A percentile compares a stretch with the other conserved stretches of the same genome.
phyloP scores from a whole-genome alignment of 1,140 invertebrate genomes.

The Ips nitidus region DNA sequence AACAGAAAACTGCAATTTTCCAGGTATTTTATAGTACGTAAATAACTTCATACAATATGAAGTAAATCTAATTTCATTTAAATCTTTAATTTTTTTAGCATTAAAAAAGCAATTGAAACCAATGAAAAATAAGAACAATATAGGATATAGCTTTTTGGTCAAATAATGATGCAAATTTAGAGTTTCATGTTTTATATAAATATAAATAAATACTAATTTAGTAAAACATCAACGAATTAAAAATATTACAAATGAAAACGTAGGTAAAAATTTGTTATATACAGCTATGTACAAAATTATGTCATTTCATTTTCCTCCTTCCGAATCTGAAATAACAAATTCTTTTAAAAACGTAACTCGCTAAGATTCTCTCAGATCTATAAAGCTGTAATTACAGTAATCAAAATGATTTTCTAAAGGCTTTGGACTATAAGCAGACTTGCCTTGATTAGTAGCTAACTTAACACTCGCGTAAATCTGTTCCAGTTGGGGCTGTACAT shows the following conservation, averaged over 20 bases:
- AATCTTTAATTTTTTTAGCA: no score
- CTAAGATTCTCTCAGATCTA: slow-evolving; percentile 35
- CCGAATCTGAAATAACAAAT: slow-evolving; percentile 42
- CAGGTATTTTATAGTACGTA: no score
- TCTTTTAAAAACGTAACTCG: slow-evolving; percentile 25
- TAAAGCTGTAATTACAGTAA: slow-evolving; percentile 34
- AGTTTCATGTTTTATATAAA: not conserved
- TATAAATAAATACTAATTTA: slow-evolving; percentile 14
- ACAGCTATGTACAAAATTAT: slow-evolving; percentile 25
- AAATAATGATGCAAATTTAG: no score
- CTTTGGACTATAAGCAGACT: slow-evolving; percentile 35
- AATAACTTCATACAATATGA: no score
- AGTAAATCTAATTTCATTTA: no score
- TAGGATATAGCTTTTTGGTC: no score
- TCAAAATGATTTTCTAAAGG: slow-evolving; percentile 19
- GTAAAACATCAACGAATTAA: slow-evolving; percentile 27
- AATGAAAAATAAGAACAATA: no score
- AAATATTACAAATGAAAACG: slow-evolving; percentile 21
- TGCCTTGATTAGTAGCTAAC: slow-evolving; percentile 35
- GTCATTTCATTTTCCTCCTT: slow-evolving; percentile 35
- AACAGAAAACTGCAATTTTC: no score
- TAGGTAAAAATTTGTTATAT: not conserved
- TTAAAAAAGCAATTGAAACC: no score
- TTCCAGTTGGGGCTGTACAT: slow-evolving; percentile 71
- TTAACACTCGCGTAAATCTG: slow-evolving; percentile 50